Evolutionary conservation across 2,113 vertebrate species (phyloP).

Genomic region (Grus americana): DNA sequence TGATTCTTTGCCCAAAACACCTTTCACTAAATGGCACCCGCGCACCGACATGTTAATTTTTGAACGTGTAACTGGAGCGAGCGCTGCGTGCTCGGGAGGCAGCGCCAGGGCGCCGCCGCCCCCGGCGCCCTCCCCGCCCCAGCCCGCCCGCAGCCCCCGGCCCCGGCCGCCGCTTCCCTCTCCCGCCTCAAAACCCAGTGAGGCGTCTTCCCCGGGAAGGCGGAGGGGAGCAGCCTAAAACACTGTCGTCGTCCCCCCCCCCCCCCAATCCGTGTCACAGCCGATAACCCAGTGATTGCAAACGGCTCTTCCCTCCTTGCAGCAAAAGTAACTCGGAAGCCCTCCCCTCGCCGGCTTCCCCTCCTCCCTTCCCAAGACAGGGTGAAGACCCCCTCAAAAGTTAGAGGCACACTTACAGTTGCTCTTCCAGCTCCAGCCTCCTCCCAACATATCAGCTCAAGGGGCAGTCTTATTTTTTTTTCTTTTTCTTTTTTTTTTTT

Average conservation of each 20-base stretch:
- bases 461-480: constrained; percentile 29
- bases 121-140: background rate
- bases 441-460: constrained; percentile 74
- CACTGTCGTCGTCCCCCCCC: background rate
- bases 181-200: background rate
- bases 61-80: background rate
- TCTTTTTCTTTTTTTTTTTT: too few relatives aligned
- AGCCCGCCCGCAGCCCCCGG: background rate
- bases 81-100: background rate
- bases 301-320: constrained; percentile 5
- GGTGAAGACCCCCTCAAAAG: constrained; percentile 62
- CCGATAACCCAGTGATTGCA: constrained; percentile 8
- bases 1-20: constrained; percentile 68
- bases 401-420: constrained; percentile 88
- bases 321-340: constrained; percentile 33
- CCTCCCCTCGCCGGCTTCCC: constrained; percentile 55
- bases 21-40: constrained; percentile 56
- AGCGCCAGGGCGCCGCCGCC: background rate
- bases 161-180: background rate
- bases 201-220: background rate
- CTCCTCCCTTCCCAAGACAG: constrained; percentile 42
- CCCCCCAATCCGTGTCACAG: background rate
- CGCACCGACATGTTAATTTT: constrained; percentile 55
- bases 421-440: constrained; percentile 75
- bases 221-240: constrained; percentile 2